These are phyloP conservation scores for Anabacerthia variegaticeps DNA, from an alignment of 2,797 vertebrate species.

Conservation along the genomic window DNA sequence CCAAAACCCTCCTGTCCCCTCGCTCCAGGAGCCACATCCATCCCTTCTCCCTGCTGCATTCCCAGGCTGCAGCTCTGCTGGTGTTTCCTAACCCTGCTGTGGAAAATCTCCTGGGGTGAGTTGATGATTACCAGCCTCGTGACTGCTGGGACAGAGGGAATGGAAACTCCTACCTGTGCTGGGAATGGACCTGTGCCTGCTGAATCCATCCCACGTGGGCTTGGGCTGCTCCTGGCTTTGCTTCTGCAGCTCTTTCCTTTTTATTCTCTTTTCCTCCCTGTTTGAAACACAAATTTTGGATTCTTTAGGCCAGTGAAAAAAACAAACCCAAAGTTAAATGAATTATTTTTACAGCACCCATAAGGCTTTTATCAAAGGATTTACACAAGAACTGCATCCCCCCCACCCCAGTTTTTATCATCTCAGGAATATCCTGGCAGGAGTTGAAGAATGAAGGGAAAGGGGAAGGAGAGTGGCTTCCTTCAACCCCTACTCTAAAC, in stretches of 20 bases:
- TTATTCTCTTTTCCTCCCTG: not conserved
- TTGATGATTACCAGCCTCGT: not conserved
- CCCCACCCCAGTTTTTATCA: not conserved
- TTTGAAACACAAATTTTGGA: not conserved
- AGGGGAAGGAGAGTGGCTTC: not conserved
- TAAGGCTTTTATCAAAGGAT: not conserved
- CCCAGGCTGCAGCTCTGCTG: not conserved
- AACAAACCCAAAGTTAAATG: accelerated
- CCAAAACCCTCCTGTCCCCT: not conserved
- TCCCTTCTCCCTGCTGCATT: not conserved
- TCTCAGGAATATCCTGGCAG: not conserved
- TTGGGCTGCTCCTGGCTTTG: not conserved
- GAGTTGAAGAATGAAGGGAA: not conserved
- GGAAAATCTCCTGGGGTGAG: not conserved
- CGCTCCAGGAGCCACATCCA: not conserved
- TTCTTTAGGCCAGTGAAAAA: not conserved
- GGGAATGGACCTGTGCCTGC: not conserved
- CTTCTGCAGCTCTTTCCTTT: not conserved
- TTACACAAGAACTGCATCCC: not conserved
- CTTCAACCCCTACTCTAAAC: not conserved
- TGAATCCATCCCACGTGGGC: not conserved
- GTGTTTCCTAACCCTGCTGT: not conserved
- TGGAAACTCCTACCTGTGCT: not conserved
- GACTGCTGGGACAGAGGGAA: not conserved
- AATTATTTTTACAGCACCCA: not conserved